Percentiles rank a stretch among this genome's conserved stretches.
Conservation (phyloP, 1,140 invertebrate species). For the Agrypnia vestita region DNA sequence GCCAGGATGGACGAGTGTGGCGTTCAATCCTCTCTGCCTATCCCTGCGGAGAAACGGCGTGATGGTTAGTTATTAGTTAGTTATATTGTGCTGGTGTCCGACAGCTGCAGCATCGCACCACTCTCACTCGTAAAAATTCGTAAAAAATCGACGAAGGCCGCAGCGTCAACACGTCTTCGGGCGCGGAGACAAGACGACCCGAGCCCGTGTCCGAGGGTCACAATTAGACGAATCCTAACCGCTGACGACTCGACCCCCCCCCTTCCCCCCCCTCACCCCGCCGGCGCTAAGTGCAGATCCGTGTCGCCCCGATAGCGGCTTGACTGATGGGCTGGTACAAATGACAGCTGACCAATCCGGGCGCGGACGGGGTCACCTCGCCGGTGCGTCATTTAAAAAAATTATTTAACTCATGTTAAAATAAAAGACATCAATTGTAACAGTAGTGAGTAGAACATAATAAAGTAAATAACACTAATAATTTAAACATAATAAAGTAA, state of each 20-base stretch:
- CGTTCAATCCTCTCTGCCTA: no score
- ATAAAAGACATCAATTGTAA: no score
- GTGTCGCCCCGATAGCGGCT: constrained; percentile 54
- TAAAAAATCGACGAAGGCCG: no score
- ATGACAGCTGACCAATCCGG: constrained; percentile 50
- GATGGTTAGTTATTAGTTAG: no score
- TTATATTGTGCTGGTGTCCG: no score
- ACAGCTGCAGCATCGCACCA: no score
- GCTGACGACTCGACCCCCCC: constrained; percentile 10
- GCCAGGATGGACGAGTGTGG: no score
- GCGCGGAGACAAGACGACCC: background rate
- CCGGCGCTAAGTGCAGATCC: constrained; percentile 56
- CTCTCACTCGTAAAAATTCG: no score
- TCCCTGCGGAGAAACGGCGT: no score
- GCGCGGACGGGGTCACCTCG: constrained; percentile 5
- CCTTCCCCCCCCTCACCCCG: background rate
- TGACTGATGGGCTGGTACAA: constrained; percentile 56
- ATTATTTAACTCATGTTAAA: background rate
- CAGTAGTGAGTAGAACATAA: no score
- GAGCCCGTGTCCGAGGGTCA: constrained; percentile 24
- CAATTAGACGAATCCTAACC: constrained; percentile 40
- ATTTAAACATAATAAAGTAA: no score
- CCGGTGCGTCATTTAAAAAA: background rate
- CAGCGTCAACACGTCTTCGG: background rate
- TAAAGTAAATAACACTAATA: no score